Base-by-base conservation (phyloP, 2,888 invertebrate species). In the Acanthosoma haemorrhoidale region DNA sequence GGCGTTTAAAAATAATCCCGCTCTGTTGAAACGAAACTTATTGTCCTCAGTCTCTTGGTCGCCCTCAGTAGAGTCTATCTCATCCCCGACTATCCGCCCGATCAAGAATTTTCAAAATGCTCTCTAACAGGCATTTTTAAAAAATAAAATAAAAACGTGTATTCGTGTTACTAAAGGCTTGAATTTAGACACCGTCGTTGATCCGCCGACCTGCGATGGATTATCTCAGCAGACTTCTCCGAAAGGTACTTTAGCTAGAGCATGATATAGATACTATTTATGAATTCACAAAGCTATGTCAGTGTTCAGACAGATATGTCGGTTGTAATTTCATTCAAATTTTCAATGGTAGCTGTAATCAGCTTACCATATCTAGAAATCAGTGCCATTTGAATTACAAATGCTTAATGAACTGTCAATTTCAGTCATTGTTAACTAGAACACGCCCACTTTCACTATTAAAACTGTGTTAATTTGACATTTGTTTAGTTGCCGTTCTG, bases 211-310 rank as follows among this genome's bases (percentile, higher is more conserved):
- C 11, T 13, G 21, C 16, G n/a, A 61, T 61, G 61, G 61, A 61
- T 21, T 61, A 61, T 38, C 21, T 61, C 8, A 61, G 36, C 61
- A 36, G 36, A 13, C 61, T 61, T 25, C 61, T 61, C 21, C 32
- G 61, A 6, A 61, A 61, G 61, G 61, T 61, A 61, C 4, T 51
- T 18, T 21, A 51, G 4, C 13, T n/a, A 13, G n/a, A 25, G n/a
- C 18, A 2, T 2, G 1, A 51, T 21, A n/a, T 11, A n/a, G 16
- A 8, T 51, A 25, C 3, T 41, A 2, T 18, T 41, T 1, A 39
- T 5, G 16, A 16, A 39, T 39, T 2, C 6, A 16, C 18, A 11
- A 43, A 21, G 4, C 2, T 21, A 3, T 13, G n/a, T n/a, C n/a
- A 3, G 4, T 21, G 2, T 21, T 43, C 2, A 18, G 13, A 43